Percentiles rank a stretch among this genome's conserved stretches.
phyloP scores from a whole-genome alignment of 2,797 vertebrate species.

The Taeniopygia guttata region DNA sequence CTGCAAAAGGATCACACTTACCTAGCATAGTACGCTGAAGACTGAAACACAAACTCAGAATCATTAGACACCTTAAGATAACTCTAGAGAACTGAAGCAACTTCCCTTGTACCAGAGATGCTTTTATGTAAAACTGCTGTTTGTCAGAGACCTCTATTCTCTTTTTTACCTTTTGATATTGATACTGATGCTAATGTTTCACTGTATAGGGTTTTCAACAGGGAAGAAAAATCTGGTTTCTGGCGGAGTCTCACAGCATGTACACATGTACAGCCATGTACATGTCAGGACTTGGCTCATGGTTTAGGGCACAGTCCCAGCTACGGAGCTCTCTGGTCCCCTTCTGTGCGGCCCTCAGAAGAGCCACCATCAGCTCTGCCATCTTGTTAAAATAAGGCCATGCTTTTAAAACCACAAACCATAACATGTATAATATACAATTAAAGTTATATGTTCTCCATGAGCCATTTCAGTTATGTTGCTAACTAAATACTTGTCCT shows the following conservation, averaged over 20 bases:
- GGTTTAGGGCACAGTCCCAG: not conserved
- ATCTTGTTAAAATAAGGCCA: not conserved
- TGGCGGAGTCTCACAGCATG: rapidly evolving
- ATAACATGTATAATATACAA: not conserved
- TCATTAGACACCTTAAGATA: not conserved
- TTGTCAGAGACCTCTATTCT: rapidly evolving
- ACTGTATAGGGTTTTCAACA: not conserved
- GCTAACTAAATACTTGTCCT: not conserved
- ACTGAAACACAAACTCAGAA: not conserved
- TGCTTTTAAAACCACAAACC: not conserved
- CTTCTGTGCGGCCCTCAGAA: not conserved
- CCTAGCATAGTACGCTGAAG: not conserved
- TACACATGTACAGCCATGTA: rapidly evolving
- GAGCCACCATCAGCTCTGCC: not conserved
- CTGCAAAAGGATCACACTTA: rapidly evolving
- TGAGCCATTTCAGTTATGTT: not conserved
- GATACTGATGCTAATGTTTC: not conserved
- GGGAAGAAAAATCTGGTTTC: not conserved
- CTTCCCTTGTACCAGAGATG: not conserved
- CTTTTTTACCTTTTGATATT: not conserved
- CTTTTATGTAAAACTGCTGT: not conserved
- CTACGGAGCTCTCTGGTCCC: not conserved
- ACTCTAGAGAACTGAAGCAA: not conserved
- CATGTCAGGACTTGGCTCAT: not conserved
- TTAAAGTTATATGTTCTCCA: not conserved